Evolutionary conservation across 1,140 invertebrate species (phyloP).

Genomic region (Bilobella aurantiaca): DNA sequence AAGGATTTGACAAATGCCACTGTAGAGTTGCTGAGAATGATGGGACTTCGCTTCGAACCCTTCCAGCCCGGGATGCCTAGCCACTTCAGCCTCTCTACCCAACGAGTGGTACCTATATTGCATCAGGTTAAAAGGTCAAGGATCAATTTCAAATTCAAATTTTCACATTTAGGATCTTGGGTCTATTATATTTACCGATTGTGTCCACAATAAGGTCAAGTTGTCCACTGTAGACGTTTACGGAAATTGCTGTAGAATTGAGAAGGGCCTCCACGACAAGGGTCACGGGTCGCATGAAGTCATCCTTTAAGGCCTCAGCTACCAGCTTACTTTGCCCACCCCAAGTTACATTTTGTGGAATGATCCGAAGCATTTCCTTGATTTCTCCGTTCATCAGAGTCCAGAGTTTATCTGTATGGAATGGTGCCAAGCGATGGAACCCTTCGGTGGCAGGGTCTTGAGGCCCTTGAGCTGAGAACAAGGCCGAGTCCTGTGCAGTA

Average conservation of each 20-base stretch:
- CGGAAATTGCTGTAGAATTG: conserved; percentile 54
- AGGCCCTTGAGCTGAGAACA: neutral
- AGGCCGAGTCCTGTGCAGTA: too few relatives aligned
- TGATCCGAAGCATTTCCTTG: conserved; percentile 48
- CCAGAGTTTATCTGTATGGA: conserved; percentile 37
- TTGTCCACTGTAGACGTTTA: conserved; percentile 58
- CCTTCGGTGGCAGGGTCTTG: neutral
- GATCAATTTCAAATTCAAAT: neutral
- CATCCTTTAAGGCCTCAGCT: conserved; percentile 51
- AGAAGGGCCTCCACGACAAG: conserved; percentile 58
- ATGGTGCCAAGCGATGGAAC: neutral
- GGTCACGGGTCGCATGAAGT: conserved; percentile 77
- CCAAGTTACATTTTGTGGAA: conserved; percentile 54
- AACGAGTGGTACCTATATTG: conserved; percentile 51
- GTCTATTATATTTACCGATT: conserved; percentile 47
- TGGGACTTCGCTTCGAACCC: conserved; percentile 43
- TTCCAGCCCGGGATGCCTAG: conserved; percentile 46
- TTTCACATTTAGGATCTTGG: neutral
- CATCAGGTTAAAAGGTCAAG: conserved; percentile 8
- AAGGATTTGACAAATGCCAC: conserved; percentile 56
- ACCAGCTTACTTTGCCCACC: conserved; percentile 50
- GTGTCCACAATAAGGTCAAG: conserved; percentile 62
- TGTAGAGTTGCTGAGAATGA: conserved; percentile 48
- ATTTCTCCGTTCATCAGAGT: conserved; percentile 61
- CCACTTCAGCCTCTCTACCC: conserved; percentile 61